These are phyloP conservation scores for Timandra comae DNA, from an alignment of 2,888 invertebrate species.

Conservation along the genomic window DNA sequence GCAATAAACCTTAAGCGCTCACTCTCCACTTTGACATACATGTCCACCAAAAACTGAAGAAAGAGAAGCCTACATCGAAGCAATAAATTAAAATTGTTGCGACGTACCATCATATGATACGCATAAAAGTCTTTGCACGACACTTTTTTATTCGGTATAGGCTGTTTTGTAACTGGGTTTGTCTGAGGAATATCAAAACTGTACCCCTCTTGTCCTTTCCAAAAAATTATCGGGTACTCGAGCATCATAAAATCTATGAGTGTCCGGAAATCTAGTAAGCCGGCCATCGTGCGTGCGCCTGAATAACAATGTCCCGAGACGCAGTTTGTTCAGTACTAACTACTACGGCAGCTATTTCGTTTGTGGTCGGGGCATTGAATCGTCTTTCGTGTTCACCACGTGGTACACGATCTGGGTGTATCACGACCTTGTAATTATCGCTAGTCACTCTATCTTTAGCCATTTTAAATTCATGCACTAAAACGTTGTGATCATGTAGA, in stretches of 20 bases:
- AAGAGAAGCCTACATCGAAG: slow-evolving; percentile 8
- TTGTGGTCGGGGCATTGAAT: neutral
- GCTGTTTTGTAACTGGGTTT: slow-evolving; percentile 18
- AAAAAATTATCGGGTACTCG: slow-evolving; percentile 41
- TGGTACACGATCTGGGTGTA: slow-evolving; percentile 27
- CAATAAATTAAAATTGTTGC: slow-evolving; percentile 14
- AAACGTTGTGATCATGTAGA: slow-evolving; percentile 23
- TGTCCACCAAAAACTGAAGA: slow-evolving; percentile 20
- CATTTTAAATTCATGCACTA: slow-evolving; percentile 29
- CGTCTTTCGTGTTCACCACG: neutral
- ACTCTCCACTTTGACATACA: slow-evolving; percentile 23
- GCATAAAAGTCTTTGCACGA: slow-evolving; percentile 17
- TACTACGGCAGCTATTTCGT: neutral
- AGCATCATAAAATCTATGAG: slow-evolving; percentile 40
- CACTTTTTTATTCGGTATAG: slow-evolving; percentile 4
- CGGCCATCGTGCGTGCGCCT: slow-evolving; percentile 13
- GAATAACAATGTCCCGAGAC: neutral
- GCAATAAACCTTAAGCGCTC: slow-evolving; percentile 31
- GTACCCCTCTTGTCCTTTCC: slow-evolving; percentile 30
- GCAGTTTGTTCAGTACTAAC: neutral
- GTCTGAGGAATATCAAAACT: slow-evolving; percentile 23
- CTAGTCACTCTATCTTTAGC: slow-evolving; percentile 24
- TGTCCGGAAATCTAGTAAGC: slow-evolving; percentile 30
- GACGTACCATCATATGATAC: slow-evolving; percentile 24
- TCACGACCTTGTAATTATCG: slow-evolving; percentile 28